Evolutionary conservation across 1,140 invertebrate genomes (phyloP).

Genomic region (Aphis gossypii): DNA sequence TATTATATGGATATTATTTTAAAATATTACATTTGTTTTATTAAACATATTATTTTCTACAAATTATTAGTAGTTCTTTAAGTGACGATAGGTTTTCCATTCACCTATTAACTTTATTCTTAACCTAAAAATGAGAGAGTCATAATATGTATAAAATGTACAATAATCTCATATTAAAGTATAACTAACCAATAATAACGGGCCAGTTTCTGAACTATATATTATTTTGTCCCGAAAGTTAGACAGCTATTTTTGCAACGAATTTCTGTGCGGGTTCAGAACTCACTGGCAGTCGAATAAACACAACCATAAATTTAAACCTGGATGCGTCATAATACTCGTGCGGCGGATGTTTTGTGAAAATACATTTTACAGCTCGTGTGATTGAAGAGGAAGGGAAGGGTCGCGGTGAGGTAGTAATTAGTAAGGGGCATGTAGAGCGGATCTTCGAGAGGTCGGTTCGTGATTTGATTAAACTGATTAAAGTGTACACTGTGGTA

Average conservation of each 20-base stretch:
- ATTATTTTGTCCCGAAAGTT: background rate
- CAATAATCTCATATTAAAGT: background rate
- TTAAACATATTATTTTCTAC: background rate
- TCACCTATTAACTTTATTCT: background rate
- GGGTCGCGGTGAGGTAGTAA: background rate
- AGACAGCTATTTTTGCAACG: background rate
- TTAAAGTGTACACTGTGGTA: background rate
- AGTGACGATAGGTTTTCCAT: background rate
- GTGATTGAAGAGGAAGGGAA: background rate
- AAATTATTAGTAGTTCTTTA: background rate
- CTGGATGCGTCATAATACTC: background rate
- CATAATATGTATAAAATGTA: background rate
- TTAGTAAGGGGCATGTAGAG: background rate
- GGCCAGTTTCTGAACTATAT: background rate
- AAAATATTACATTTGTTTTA: background rate
- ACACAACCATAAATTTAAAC: slow-evolving; percentile 8
- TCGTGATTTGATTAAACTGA: background rate
- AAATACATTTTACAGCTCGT: background rate
- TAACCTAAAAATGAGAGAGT: background rate
- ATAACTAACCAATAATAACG: background rate
- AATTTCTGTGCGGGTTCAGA: background rate
- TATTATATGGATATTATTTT: background rate
- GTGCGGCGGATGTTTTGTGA: background rate
- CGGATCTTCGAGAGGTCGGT: background rate
- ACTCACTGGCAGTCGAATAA: background rate